Evolutionary conservation across 2,113 vertebrate genomes (phyloP), one percentile per base, ranked within the genome.

Genomic region (Syngnathus scovelli): DNA sequence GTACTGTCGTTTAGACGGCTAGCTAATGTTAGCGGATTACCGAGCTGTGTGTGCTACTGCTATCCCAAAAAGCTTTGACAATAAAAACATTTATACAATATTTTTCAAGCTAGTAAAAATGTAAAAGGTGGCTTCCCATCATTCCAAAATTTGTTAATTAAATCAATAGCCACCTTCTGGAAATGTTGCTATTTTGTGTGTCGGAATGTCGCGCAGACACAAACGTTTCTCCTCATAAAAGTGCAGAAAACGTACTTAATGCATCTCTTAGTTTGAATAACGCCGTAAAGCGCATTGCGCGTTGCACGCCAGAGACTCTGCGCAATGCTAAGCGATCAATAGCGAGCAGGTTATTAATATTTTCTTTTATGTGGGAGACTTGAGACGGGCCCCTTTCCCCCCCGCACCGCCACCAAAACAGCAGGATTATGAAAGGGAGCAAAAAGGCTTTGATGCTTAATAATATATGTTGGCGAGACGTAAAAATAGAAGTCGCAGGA

Each of bases 361-460:
- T 82, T 82, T 64, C 66, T 83, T 84, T 85, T 72, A 84, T 77
- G 72, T 82, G 62, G 9, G 37, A 75, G 62, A 76, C 59, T 44
- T 52, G 49, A 79, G 60, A 79, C 68, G 58, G 70, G 60, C 69
- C 72, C 39, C 68, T 64, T 67, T 68, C 44, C 73, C 71, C 56
- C 68, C 48, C 39, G n/a, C 43, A 15, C 39, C 61, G 38, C 73
- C 39, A 55, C 64, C 49, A 49, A 51, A 68, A 63, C 84, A 89
- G 86, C 69, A 64, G 72, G 68, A 87, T 82, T 38, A 71, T 82
- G 79, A 85, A 86, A 80, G 83, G 73, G 72, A 83, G 62, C 62
- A 71, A 67, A 75, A 82, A 85, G 84, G 5, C 81, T 87, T 89
- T 90, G 89, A 88, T 83, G 85, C 81, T 80, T 82, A 76, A 85